Evolutionary conservation across 1,140 invertebrate species (phyloP), one percentile per base, ranked within the genome.

Genomic region (Drosophila takahashii): DNA sequence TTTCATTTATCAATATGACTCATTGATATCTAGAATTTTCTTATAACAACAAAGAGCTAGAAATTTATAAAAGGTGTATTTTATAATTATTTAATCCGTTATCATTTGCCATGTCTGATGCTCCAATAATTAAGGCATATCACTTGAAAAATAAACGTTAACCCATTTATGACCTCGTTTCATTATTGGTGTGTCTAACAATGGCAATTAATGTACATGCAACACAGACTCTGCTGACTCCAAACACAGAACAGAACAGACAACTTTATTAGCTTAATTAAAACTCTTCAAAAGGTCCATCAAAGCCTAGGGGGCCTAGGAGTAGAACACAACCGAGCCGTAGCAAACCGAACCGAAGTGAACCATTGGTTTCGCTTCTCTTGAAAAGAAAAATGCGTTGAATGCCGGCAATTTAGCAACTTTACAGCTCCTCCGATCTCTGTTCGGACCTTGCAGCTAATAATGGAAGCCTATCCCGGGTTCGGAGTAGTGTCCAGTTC

Each of bases 181-280:
- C 51, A 77, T 77, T 50, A 79, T 89, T 89, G 71, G 66, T 77
- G 76, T 76, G 70, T 83, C 71, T 79, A 73, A 77, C 84, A 89
- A 89, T 71, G 56, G 84, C 84, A 87, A 89, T 87, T 87, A 87
- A 83, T 73, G 60, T 41, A 58, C 51, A 77, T 87, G 83, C 84
- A 87, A 84, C 59, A 85, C 56, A 74, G 42, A 45, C 39, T 7
- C 27, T 41, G 22, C 52, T 32, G 58, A 56, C 45, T 67, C 18
- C 64, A 42, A 62, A 52, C 65, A 44, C 60, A 51, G 27, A 65
- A 54, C 51, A 71, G n/a, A n/a, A n/a, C 45, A 83, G 83, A 79
- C 76, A 89, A 80, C 64, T 89, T 89, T 89, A 89, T 89, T 89
- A 89, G 84, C 85, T 89, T 78, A 89, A 89, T 90, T 84, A 84